These are phyloP conservation scores for Mormyrops boulengeri DNA, from an alignment of 2,797 vertebrate genomes.

Conservation along the genomic window DNA sequence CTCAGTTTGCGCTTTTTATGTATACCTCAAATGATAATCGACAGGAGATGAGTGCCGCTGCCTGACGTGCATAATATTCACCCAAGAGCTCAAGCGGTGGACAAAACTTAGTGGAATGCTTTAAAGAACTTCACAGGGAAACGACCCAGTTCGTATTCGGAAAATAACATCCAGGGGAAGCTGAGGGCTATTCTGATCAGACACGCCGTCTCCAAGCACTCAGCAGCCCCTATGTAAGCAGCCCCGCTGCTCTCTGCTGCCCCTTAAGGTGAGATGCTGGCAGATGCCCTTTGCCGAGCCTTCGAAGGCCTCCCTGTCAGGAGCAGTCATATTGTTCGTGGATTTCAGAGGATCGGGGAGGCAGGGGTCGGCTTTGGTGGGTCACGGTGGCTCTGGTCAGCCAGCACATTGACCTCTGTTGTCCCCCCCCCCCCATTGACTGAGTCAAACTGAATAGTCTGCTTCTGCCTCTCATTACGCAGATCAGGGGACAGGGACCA, in stretches of 20 bases:
- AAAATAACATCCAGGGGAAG: not conserved
- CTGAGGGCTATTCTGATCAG: not conserved
- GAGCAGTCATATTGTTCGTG: not conserved
- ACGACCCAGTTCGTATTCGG: not conserved
- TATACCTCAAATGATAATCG: not conserved
- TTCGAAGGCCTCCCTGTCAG: not conserved
- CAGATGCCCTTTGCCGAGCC: not conserved
- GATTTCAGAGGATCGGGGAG: not conserved
- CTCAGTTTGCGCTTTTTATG: not conserved
- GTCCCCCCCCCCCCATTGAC: not conserved
- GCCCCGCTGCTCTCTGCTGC: not conserved
- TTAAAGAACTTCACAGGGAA: not conserved
- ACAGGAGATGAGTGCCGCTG: not conserved
- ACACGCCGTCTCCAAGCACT: not conserved
- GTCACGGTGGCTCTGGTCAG: not conserved
- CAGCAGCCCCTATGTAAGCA: not conserved
- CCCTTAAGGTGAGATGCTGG: not conserved
- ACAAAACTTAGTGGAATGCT: not conserved
- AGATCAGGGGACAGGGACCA: not conserved
- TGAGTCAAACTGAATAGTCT: not conserved
- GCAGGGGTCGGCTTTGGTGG: not conserved
- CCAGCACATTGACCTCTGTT: not conserved
- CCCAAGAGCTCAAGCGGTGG: not conserved
- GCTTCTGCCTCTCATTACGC: not conserved
- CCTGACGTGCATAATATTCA: not conserved